These are phyloP conservation scores for Anas acuta DNA, from an alignment of 2,797 vertebrate genomes.

Conservation along the genomic window DNA sequence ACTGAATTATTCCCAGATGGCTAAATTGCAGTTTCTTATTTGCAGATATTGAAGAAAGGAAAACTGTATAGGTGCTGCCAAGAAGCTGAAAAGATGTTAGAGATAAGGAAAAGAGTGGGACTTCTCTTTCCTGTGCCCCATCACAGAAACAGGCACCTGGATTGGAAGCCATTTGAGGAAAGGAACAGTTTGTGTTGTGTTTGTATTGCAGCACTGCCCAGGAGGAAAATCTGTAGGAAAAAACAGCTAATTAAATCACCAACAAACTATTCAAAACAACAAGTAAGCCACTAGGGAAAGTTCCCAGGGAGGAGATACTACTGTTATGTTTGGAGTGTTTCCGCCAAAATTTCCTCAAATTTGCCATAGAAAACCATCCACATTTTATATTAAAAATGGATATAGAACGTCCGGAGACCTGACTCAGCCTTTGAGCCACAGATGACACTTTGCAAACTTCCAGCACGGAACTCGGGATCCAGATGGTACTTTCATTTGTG, in stretches of 20 bases:
- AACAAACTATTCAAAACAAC: neutral
- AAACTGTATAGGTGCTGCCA: neutral
- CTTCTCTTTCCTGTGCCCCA: neutral
- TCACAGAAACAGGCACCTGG: neutral
- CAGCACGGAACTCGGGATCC: neutral
- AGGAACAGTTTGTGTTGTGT: neutral
- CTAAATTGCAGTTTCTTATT: neutral
- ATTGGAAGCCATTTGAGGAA: neutral
- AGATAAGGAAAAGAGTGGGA: neutral
- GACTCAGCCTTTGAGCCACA: neutral
- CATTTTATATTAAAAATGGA: neutral
- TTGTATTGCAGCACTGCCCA: neutral
- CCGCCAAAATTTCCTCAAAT: neutral
- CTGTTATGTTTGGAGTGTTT: neutral
- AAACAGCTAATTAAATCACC: neutral
- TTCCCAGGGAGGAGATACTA: neutral
- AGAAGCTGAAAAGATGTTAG: neutral
- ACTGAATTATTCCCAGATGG: neutral
- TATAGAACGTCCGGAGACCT: fast-evolving
- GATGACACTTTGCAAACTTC: neutral
- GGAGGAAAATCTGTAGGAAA: neutral
- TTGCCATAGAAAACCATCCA: neutral
- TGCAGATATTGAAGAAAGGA: neutral
- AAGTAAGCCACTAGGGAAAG: neutral
- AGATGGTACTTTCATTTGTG: neutral